Evolutionary conservation across 2,888 invertebrate genomes (phyloP), one percentile per base, ranked within the genome.

Genomic region (Kuschelorhynchus macadamiae): DNA sequence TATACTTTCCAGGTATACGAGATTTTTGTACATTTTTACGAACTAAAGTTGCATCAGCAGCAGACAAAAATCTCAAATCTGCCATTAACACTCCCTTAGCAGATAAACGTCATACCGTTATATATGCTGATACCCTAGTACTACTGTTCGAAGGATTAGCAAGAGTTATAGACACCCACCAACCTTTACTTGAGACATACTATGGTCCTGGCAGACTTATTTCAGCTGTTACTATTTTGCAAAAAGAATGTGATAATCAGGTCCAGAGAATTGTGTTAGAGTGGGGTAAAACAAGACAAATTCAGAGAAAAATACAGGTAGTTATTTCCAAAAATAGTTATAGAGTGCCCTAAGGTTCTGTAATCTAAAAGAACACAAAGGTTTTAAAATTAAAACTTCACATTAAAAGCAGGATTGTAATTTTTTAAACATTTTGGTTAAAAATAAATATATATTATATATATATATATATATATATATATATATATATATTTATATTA

Each of bases 1-100:
- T 32, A 14, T n/a, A 33, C 12, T 9, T 62, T 42, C 16, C 18
- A 68, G 64, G 98, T 0, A 88, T 99, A 11, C 89, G 89, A 65
- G 90, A 95, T 76, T 96, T 97, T 79, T 94, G 95, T 25, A 89
- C 88, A 46, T 97, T 96, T 82, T 87, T 98, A 8, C 92, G 95
- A 72, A 87, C 89, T 8, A 95, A 95, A 88, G 80, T 92, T 7
- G 86, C 89, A 63, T 87, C 88, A 55, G 89, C 90, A 64, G 89
- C 92, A 0, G 89, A 90, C 69, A 92, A 91, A 77, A 92, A 92
- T 81, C 78, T 95, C 14, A 87, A 89, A 70, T 85, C 88, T 50
- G 90, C 92, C 0, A 84, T 92, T 60, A 88, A 87, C 47, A 88
- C 89, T 9, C 88, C 88, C 42, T 84, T 85, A 55, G 87, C 86